Base-by-base conservation (phyloP, 2,888 invertebrate genomes). In the Sinodicranocentrus sp. region DNA sequence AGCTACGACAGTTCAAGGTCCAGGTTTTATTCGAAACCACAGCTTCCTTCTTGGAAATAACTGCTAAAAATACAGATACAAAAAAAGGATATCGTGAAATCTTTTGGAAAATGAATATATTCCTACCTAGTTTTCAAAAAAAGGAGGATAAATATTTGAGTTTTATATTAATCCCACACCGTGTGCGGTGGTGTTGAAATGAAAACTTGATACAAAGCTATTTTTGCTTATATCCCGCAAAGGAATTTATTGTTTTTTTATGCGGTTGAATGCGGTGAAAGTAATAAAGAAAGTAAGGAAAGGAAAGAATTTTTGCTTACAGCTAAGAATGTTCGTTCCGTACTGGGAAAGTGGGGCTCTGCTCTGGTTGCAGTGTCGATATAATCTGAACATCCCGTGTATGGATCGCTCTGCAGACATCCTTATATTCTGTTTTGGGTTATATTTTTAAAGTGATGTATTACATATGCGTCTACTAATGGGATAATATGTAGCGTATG, bases 231-330 rank as follows among this genome's bases (percentile, higher is more conserved):
- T 19, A 2, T 10, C 2, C 43, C 13, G 48, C 10, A 15, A 19
- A 52, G 43, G 54, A 70, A 78, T 78, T 71, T 79, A 71, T 63
- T 63, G 52, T 39, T 61, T 63, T 79, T 71, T 71, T 79, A 71
- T 79, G 79, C 71, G 71, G 71, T 65, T 52, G 73, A 80, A 80
- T 80, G 80, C 80, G 72, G 80, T 73, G 67, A 80, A 71, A 78
- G 68, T 70, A 54, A 43, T 67, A 57, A 70, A 70, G 68, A 59
- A 78, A 71, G 71, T 61, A 17, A 33, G 44, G 26, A 19, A 68
- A 19, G 23, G 52, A n/a, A 28, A 39, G 25, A 28, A 54, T 23
- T 10, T 73, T 33, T 43, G 25, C 78, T 78, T 44, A 78, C 78
- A 61, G 44, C 25, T n/a, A n/a, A 8, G 61, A 70, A 3, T 54